phyloP scores from a whole-genome alignment of 1,140 invertebrate species.

The Meloidogyne chitwoodi region DNA sequence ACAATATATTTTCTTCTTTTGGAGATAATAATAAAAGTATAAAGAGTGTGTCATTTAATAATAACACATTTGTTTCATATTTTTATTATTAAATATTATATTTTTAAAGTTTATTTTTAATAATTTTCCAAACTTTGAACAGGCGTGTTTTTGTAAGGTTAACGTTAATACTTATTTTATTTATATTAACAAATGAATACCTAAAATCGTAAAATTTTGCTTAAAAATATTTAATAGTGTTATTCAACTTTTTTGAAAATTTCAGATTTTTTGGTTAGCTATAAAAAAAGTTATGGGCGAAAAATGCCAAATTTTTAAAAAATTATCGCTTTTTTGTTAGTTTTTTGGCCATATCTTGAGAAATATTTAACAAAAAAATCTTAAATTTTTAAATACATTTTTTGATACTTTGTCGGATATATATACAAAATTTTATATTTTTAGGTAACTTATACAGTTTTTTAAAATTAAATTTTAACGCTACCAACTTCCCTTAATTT shows the following conservation, averaged over 20 bases:
- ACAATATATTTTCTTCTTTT: not conserved
- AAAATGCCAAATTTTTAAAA: not conserved
- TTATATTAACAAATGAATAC: not conserved
- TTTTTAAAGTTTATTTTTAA: not conserved
- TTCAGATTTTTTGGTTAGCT: not conserved
- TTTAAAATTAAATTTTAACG: not conserved
- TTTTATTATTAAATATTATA: not conserved
- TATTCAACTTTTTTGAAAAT: not conserved
- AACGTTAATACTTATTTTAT: not conserved
- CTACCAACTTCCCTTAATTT: not conserved
- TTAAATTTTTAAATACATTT: too few species aligned
- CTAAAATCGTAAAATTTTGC: not conserved
- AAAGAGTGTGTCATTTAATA: not conserved
- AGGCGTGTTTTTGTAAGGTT: too few species aligned
- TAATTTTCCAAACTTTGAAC: too few species aligned
- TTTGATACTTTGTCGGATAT: too few species aligned
- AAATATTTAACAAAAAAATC: not conserved
- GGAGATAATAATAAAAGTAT: not conserved
- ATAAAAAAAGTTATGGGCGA: not conserved
- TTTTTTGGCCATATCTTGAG: not conserved
- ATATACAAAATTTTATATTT: too few species aligned
- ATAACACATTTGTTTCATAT: not conserved
- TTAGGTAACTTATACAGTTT: not conserved
- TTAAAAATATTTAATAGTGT: not conserved
- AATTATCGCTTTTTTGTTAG: not conserved